Conservation (phyloP, 2,113 vertebrate genomes). For the Callithrix jacchus region DNA sequence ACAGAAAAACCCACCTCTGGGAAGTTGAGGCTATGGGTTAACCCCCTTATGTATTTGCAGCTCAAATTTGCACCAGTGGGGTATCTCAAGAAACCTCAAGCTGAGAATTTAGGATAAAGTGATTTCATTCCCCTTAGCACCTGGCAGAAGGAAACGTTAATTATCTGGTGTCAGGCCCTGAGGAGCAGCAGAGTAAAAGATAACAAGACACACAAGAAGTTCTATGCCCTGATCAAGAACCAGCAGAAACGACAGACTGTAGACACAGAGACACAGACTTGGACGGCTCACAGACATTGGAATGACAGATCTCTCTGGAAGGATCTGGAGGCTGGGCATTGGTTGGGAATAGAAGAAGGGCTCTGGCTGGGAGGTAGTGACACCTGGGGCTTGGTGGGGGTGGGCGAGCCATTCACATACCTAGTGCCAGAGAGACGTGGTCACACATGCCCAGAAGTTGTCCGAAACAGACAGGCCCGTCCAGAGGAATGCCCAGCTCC, state of each 20-base stretch:
- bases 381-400: neutral
- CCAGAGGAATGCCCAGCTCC: slow-evolving; percentile 84
- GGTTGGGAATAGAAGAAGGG: neutral
- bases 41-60: neutral
- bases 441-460: slow-evolving; percentile 96
- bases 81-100: neutral
- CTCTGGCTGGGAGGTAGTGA: neutral
- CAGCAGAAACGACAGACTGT: neutral
- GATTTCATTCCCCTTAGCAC: neutral
- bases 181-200: neutral
- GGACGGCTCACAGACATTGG: neutral
- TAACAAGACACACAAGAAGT: neutral
- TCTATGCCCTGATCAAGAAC: neutral
- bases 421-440: slow-evolving; percentile 91
- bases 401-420: slow-evolving; percentile 46
- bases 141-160: neutral
- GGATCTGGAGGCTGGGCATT: neutral
- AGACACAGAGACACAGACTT: neutral
- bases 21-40: neutral
- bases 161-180: neutral
- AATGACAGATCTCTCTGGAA: neutral
- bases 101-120: neutral
- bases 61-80: neutral
- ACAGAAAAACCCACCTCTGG: neutral
- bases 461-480: slow-evolving; percentile 89